Base-by-base conservation (phyloP, 2,113 vertebrate species). In the Eptesicus fuscus region DNA sequence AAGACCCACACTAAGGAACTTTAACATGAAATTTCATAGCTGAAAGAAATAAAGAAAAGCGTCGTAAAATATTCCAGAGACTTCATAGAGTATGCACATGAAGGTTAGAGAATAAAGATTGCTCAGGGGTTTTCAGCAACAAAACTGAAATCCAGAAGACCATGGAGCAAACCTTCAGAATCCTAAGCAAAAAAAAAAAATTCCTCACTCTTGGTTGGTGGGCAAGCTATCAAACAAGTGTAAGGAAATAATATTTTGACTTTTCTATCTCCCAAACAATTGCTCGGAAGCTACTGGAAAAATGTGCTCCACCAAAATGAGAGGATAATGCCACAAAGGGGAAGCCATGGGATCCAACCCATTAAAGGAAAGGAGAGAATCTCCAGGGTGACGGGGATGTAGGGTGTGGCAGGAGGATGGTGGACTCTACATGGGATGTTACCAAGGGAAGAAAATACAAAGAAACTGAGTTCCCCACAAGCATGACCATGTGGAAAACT, bases 281-380 rank as follows among this genome's bases (percentile, higher is more conserved):
- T 88, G 82, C 71, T 88, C 30, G n/a, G 67, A 88, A 93, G 67
- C 78, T 83, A 28, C 28, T 83, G 14, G 71, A 84, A 91, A 91
- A 88, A 61, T 40, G 18, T 32, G 28, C 63, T 79, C 35, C 47
- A 44, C 11, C 40, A 35, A 87, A 78, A 65, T 20, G 40, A 79
- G 37, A 82, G n/a, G 47, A n/a, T 40, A n/a, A 79, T 67, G 7
- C 37, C 78, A 83, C 3, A 32, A 56, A 74, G 42, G 74, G 77
- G 28, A 91, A 73, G 78, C 56, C 10, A 3, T 9, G 7, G 25
- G 9, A 56, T 49, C 44, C 37, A 73, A 2, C 22, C 67, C n/a
- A 17, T 61, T 74, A 42, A 40, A 37, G 10, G 37, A 65, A 63
- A 53, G 79, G 49, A 22, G 37, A 49, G 51, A 22, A 53, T 89